phyloP scores from a whole-genome alignment of 2,113 vertebrate genomes.

The Muntiacus reevesi region DNA sequence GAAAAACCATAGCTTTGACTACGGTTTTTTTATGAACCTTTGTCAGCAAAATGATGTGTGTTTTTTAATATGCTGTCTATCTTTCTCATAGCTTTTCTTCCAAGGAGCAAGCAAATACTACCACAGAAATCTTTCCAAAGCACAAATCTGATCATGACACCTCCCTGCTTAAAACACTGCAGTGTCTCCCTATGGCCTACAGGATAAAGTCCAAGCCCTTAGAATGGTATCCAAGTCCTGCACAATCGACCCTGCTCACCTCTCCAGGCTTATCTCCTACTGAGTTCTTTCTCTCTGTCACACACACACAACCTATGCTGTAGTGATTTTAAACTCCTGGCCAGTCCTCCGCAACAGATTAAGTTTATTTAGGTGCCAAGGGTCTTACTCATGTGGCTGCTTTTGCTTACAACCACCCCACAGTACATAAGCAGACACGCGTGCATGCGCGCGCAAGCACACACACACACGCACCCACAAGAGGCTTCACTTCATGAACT shows the following conservation, averaged over 20 bases:
- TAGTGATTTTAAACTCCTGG: background rate
- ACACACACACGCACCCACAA: background rate
- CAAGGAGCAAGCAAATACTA: background rate
- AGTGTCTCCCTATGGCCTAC: background rate
- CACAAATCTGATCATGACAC: background rate
- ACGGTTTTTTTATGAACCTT: background rate
- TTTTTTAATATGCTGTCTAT: background rate
- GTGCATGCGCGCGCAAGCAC: rapidly evolving
- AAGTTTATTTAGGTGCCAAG: background rate
- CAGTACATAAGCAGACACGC: background rate
- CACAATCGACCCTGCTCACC: background rate
- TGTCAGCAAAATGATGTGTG: background rate
- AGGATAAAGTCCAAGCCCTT: background rate
- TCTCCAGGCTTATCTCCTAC: background rate
- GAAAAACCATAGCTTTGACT: background rate
- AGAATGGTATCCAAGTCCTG: background rate
- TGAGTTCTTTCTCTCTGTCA: background rate
- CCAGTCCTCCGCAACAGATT: background rate
- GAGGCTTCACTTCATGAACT: background rate
- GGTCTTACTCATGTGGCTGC: background rate
- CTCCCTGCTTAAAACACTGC: background rate
- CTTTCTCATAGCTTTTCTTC: background rate
- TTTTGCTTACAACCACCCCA: background rate
- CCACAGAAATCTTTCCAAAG: background rate
- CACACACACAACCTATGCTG: background rate